Conservation (phyloP, 2,797 vertebrate genomes). For the Helarctos malayanus region DNA sequence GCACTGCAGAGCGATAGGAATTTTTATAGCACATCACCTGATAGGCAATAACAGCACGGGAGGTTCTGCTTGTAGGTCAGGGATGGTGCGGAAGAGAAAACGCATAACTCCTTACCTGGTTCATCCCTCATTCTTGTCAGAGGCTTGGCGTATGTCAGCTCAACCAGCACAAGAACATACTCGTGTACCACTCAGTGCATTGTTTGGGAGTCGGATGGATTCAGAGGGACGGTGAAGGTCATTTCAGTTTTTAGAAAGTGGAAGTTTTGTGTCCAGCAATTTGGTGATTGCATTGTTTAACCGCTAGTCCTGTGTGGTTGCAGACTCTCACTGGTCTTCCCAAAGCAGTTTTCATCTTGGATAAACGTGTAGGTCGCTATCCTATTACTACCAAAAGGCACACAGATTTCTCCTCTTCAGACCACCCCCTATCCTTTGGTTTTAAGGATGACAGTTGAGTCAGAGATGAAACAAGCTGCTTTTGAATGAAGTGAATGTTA, state of each 20-base stretch:
- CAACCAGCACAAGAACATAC: background rate
- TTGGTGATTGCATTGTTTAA: background rate
- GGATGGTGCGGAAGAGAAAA: background rate
- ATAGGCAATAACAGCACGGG: background rate
- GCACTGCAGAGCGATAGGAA: background rate
- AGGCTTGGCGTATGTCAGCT: background rate
- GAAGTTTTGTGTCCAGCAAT: background rate
- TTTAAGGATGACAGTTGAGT: conserved; percentile 43
- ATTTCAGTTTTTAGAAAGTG: conserved; percentile 21
- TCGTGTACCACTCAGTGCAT: fast-evolving
- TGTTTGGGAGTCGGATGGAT: background rate
- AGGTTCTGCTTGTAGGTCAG: background rate
- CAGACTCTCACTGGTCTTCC: background rate
- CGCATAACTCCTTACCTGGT: fast-evolving
- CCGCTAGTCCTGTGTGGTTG: background rate
- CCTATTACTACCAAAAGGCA: background rate
- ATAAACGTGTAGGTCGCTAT: background rate
- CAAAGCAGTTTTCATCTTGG: background rate
- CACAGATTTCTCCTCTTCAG: background rate
- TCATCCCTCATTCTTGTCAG: background rate
- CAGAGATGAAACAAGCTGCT: background rate
- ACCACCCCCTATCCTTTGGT: background rate
- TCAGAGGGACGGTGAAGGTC: background rate
- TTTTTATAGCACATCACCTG: background rate
- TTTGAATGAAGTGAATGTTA: background rate